These are phyloP conservation scores for Pedionomus torquatus DNA, from an alignment of 2,113 vertebrate species.

Conservation along the genomic window DNA sequence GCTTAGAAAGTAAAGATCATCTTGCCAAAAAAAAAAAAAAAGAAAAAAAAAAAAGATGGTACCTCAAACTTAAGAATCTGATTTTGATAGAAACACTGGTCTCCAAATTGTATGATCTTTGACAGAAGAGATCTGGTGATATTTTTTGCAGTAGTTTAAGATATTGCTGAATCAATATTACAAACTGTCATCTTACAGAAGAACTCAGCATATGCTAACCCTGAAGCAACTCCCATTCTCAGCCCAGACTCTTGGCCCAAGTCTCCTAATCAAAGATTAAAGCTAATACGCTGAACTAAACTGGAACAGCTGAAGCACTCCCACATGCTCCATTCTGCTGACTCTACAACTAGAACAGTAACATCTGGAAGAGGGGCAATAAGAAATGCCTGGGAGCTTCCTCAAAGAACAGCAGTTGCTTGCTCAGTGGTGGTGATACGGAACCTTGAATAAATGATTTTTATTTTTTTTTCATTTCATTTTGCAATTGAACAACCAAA, in stretches of 20 bases:
- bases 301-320: not conserved
- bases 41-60: not conserved
- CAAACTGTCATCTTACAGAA: not conserved
- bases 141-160: not conserved
- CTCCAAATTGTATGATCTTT: not conserved
- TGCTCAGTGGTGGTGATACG: not conserved
- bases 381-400: not conserved
- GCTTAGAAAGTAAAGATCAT: not conserved
- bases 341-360: not conserved
- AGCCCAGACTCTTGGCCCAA: not conserved
- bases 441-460: not conserved
- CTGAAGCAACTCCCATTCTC: not conserved
- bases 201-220: not conserved
- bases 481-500: not conserved
- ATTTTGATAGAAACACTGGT: not conserved
- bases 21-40: not conserved
- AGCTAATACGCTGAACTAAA: not conserved
- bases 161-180: not conserved
- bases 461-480: not conserved
- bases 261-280: not conserved
- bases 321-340: not conserved
- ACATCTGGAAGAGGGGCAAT: not conserved
- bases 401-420: not conserved
- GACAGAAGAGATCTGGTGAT: not conserved
- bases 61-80: not conserved